Conservation (phyloP, 2,797 vertebrate species). For the Tenualosa ilisha region DNA sequence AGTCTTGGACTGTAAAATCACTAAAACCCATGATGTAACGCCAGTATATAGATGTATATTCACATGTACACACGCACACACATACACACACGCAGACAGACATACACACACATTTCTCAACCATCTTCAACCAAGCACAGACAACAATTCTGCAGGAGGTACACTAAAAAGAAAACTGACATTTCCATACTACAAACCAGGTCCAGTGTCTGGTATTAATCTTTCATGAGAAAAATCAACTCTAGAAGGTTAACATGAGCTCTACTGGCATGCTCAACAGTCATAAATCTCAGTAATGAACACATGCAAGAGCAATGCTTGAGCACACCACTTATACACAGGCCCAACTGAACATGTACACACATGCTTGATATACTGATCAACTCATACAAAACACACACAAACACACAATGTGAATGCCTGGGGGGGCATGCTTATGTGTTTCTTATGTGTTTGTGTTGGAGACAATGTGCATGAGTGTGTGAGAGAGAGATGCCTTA, state of each 20-base stretch:
- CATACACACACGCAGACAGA: conserved; percentile 18
- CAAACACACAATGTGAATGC: not conserved
- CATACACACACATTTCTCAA: not conserved
- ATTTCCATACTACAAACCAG: not conserved
- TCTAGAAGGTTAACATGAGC: conserved; percentile 6
- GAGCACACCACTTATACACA: not conserved
- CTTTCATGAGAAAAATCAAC: not conserved
- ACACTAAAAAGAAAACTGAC: conserved; percentile 22
- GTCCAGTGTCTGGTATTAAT: conserved; percentile 8
- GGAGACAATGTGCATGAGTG: not conserved
- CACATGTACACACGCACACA: not conserved
- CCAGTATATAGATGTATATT: no score
- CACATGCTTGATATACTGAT: not conserved
- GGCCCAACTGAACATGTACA: not conserved
- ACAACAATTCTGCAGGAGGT: not conserved
- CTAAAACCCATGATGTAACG: no score
- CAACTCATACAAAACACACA: not conserved
- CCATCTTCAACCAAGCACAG: not conserved
- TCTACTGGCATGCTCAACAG: not conserved
- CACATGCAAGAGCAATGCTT: not conserved
- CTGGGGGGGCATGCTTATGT: not conserved
- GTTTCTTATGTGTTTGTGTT: not conserved
- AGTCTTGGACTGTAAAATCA: no score
- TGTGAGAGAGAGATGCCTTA: not conserved
- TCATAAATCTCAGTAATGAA: conserved; percentile 21